A percentile compares a stretch with the other conserved stretches of the same genome.
Conservation (phyloP, 2,888 invertebrate genomes). For the Trachelus tabidus region DNA sequence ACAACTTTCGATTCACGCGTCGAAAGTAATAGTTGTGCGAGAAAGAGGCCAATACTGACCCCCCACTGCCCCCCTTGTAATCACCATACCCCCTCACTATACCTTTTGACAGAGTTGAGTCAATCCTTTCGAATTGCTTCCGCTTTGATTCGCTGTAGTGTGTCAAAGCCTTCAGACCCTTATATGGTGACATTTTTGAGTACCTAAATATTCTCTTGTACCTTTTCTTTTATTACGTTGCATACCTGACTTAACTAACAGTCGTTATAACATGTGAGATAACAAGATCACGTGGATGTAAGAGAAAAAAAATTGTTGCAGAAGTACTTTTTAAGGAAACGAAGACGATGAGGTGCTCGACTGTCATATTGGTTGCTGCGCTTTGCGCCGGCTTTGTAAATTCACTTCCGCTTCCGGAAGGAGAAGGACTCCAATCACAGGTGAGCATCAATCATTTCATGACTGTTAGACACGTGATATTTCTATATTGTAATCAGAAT, state of each 20-base stretch:
- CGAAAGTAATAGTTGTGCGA: conserved; percentile 64
- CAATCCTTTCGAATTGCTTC: conserved; percentile 30
- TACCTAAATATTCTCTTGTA: too few relatives aligned
- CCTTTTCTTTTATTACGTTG: too few relatives aligned
- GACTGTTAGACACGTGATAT: background rate
- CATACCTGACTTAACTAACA: background rate
- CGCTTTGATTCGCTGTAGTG: conserved; percentile 3
- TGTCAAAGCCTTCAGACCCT: background rate
- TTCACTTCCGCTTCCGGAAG: conserved; percentile 53
- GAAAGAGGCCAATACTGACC: conserved; percentile 51
- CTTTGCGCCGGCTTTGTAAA: conserved; percentile 52
- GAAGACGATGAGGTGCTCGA: conserved; percentile 49
- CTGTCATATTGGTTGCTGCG: conserved; percentile 42
- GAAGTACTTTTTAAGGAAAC: conserved; percentile 25
- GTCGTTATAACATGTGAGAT: background rate
- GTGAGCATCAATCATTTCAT: conserved; percentile 38
- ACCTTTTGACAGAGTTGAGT: background rate
- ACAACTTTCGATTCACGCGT: conserved; percentile 62
- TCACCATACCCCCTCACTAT: conserved; percentile 27
- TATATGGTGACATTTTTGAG: background rate
- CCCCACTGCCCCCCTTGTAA: conserved; percentile 33
- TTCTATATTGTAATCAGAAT: background rate
- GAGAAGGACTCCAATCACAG: conserved; percentile 53
- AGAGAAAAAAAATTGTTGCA: conserved; percentile 8
- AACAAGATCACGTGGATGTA: background rate